Evolutionary conservation across 1,140 invertebrate genomes (phyloP), one percentile per base, ranked within the genome.

Genomic region (Agrypnia vestita): DNA sequence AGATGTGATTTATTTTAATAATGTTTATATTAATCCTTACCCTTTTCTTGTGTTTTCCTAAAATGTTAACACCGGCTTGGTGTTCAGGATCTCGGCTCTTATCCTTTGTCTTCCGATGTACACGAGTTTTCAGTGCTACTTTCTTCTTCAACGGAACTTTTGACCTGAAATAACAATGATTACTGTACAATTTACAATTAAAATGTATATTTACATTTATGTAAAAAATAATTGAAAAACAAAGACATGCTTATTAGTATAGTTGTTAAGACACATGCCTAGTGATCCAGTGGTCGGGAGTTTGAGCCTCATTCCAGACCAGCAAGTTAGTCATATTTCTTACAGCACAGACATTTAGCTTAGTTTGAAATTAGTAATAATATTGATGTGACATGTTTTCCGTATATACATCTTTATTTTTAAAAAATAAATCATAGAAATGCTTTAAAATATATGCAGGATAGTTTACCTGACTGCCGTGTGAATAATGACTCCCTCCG

Each of bases 121-220:
- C 93, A 25, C 93, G 90, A 0, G 88, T 88, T 73, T 88, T 86
- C 9, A 90, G 82, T 19, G 89, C 88, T 53, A 95, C 93, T 86
- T 94, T 94, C 84, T 93, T 93, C 85, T 94, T 94, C 51, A 95
- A 88, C 61, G 94, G 94, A 49, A 95, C 89, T 87, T 95, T 95
- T 17, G 93, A 93, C 73, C 94, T 90, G 53, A n/a, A 84, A 53
- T 86, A 76, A 71, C 21, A 79, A 35, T 35, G 6, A 3, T 35
- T 35, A 3, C 1, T 35, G 25, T 1, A 35, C 1, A 35, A 35
- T 35, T 6, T n/a, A n/a, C n/a, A n/a, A n/a, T n/a, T 17, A 4
- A 21, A 8, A 76, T 13, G 3, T 12, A 75, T 56, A 35, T 35
- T n/a, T 64, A 10, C 4, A 76, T n/a, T n/a, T n/a, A n/a, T n/a